Evolutionary conservation across 1,140 invertebrate genomes (phyloP).

Genomic region (Pentalonia nigronervosa): DNA sequence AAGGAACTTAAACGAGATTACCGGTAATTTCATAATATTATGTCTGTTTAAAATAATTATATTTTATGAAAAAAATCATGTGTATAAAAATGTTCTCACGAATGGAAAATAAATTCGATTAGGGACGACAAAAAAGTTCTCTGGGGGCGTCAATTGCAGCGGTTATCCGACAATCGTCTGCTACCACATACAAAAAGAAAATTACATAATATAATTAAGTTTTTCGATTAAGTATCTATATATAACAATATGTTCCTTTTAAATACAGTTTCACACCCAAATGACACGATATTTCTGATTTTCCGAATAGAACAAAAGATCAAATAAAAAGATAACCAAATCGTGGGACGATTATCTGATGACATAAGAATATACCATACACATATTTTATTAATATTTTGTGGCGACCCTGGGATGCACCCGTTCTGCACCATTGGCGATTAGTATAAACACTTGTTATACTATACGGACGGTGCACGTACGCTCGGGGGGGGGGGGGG

Average conservation of each 20-base stretch:
- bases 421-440: slow-evolving; percentile 23
- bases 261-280: not conserved
- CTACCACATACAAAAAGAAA: not conserved
- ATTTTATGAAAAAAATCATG: not conserved
- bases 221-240: not conserved
- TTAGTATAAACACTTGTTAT: not conserved
- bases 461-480: not conserved
- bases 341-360: not conserved
- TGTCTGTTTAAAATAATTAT: not conserved
- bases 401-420: slow-evolving; percentile 14
- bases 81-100: no score
- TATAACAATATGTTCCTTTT: not conserved
- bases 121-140: not conserved
- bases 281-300: not conserved
- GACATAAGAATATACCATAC: slow-evolving; percentile 7
- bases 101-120: not conserved
- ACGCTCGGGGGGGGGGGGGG: not conserved
- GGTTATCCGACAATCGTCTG: not conserved
- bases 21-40: not conserved
- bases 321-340: slow-evolving; percentile 8
- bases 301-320: not conserved
- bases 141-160: not conserved
- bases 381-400: not conserved
- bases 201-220: not conserved
- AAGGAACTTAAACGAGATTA: not conserved